These are phyloP conservation scores for Empidonax alnorum DNA, from an alignment of 2,113 vertebrate genomes.

Conservation along the genomic window DNA sequence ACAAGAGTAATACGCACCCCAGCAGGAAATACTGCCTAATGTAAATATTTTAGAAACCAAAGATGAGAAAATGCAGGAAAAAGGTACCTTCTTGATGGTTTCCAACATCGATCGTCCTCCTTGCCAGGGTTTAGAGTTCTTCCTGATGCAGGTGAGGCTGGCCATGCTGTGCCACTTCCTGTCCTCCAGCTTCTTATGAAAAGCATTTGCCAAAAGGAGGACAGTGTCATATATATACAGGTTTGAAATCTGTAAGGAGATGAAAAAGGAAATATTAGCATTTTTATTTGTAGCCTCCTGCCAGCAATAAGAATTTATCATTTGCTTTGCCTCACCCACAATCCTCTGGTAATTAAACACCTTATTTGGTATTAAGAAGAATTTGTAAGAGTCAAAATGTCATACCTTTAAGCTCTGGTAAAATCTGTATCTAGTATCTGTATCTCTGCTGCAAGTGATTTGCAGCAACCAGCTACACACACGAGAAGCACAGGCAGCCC, in stretches of 20 bases:
- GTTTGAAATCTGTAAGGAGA: conserved; percentile 89
- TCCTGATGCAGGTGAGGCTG: conserved; percentile 96
- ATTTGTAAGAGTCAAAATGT: background rate
- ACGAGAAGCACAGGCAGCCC: background rate
- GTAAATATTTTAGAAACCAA: background rate
- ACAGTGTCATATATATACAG: conserved; percentile 97
- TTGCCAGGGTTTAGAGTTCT: conserved; percentile 97
- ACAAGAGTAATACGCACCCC: background rate
- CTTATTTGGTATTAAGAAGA: background rate
- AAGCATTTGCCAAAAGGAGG: conserved; percentile 93
- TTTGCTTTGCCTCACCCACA: background rate
- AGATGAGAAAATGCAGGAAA: background rate
- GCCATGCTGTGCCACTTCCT: conserved; percentile 99
- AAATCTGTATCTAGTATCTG: background rate
- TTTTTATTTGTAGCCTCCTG: background rate
- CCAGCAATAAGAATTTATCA: background rate
- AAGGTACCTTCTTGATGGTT: conserved; percentile 93
- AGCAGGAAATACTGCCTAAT: background rate
- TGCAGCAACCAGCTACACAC: background rate
- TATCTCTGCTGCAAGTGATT: background rate
- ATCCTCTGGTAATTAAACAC: background rate
- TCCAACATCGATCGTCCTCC: conserved; percentile 97
- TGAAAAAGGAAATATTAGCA: background rate
- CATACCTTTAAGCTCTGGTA: background rate
- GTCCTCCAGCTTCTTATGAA: conserved; percentile 97